Base-by-base conservation (phyloP, 2,113 vertebrate genomes). In the Oophaga pumilio region DNA sequence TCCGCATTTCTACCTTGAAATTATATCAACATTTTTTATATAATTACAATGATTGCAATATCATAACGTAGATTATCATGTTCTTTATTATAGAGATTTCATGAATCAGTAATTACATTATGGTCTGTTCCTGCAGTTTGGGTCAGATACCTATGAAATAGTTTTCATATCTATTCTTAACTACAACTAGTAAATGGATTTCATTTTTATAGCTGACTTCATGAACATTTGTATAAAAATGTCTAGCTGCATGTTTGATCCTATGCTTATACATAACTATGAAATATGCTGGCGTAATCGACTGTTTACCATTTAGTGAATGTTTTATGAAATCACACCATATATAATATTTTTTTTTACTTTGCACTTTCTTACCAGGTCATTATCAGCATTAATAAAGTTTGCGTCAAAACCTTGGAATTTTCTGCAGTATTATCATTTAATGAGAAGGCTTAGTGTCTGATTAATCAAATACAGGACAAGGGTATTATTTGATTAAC, bases 401-500 rank as follows among this genome's bases (percentile, higher is more conserved):
- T 82, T 82, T 49, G 28, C n/a, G 53, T 43, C 22, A 83, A 69
- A 69, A 53, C 14, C 3, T 53, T 28, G 18, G 60, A 82, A 12
- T 66, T 68, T 82, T 24, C 77, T 62, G 80, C 49, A 26, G 81
- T 24, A 69, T 68, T 83, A 83, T 83, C 69, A 68, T 69, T 68
- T 83, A 83, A 83, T 83, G 81, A 83, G 33, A 69, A 68, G 81
- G 43, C 49, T 82, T 2, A 68, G 9, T 26, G 24, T 69, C 81
- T 69, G 62, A 83, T 83, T 83, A 83, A 68, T 83, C 49, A 83
- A 43, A 52, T 8, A 8, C n/a, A 69, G 81, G 43, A 69, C 62
- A 83, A 83, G 64, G 81, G 81, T 83, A 62, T 52, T 83, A 22
- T 82, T 66, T 82, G 80, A 82, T 82, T 82, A 82, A 68, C 80